Base-by-base conservation (phyloP, 2,888 invertebrate genomes). In the Synanthedon andrenaeformis region DNA sequence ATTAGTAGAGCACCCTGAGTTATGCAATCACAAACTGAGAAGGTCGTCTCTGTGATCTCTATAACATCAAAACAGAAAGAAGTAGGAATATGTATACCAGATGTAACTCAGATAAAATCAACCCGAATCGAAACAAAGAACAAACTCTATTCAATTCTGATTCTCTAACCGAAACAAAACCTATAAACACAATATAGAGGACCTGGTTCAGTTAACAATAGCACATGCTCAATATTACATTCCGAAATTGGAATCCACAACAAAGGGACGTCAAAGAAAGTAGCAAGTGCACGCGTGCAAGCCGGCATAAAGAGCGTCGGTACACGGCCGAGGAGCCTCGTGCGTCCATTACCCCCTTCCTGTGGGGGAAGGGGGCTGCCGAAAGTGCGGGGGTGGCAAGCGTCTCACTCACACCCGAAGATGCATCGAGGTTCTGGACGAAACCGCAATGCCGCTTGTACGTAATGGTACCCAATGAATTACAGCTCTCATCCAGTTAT, bases 211-310 rank as follows among this genome's bases (percentile, higher is more conserved):
- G 13, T 45, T 45, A 45, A 45, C 45, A 45, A 45, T 14, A 45
- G 45, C 45, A 35, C 35, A 45, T 45, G 45, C 6, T 14, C 45
- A 45, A 45, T 49, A 49, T 49, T 17, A 66, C 65, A 70, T 72
- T 70, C 72, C 78, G 69, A 85, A 84, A 84, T 83, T 83, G 84
- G 78, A 84, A 82, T 80, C 75, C 75, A 73, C 80, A 69, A 72
- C 72, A 85, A 85, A 84, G 83, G 77, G 75, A 80, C 76, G 76
- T 78, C 82, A 84, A 85, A 85, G 86, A 86, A 85, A 84, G 74
- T 78, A 77, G 79, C 80, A 80, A 83, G 83, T 80, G 81, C 78
- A 85, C 83, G 86, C 85, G 82, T 82, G 77, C 79, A 76, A 74
- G 79, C 78, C 70, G 68, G 76, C 79, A 79, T 82, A 83, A 82